A percentile compares a stretch with the other conserved stretches of the same genome.
These are phyloP conservation scores for Gallinago solitaria DNA, from an alignment of 2,797 vertebrate species.

Conservation along the genomic window DNA sequence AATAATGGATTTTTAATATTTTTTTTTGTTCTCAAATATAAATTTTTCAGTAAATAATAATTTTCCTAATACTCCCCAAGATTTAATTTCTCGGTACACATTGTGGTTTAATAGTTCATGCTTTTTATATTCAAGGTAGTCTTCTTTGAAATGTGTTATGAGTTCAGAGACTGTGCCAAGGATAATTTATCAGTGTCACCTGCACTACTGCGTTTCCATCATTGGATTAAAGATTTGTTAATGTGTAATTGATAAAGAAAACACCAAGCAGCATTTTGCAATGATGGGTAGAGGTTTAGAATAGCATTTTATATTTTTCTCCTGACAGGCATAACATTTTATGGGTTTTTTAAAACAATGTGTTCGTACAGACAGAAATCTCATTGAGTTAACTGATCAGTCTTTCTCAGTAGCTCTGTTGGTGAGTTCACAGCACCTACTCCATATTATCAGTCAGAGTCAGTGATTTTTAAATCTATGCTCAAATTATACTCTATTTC, in stretches of 20 bases:
- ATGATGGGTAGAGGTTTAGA: constrained; percentile 72
- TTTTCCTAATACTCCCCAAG: constrained; percentile 1
- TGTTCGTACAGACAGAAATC: constrained; percentile 56
- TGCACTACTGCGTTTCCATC: constrained; percentile 62
- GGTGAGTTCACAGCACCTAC: constrained; percentile 53
- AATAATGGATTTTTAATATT: neutral
- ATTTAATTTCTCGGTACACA: constrained; percentile 7
- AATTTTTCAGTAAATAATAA: neutral
- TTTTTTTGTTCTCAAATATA: neutral
- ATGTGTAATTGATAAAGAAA: constrained; percentile 80
- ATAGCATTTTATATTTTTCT: constrained; percentile 75
- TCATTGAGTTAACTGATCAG: constrained; percentile 62
- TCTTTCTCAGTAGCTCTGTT: constrained; percentile 37
- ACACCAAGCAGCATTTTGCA: constrained; percentile 73
- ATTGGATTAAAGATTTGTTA: constrained; percentile 79
- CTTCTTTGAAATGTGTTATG: constrained; percentile 53
- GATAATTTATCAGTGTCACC: constrained; percentile 68
- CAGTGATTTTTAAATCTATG: constrained; percentile 50
- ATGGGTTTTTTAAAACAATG: constrained; percentile 71
- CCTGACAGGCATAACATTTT: constrained; percentile 74
- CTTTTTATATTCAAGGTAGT: constrained; percentile 48
- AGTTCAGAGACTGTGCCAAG: constrained; percentile 60
- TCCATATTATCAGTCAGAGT: constrained; percentile 40
- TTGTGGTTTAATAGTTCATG: constrained; percentile 47
- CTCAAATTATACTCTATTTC: constrained; percentile 8